Conservation (phyloP, 2,888 invertebrate species). For the Acronicta aceris region DNA sequence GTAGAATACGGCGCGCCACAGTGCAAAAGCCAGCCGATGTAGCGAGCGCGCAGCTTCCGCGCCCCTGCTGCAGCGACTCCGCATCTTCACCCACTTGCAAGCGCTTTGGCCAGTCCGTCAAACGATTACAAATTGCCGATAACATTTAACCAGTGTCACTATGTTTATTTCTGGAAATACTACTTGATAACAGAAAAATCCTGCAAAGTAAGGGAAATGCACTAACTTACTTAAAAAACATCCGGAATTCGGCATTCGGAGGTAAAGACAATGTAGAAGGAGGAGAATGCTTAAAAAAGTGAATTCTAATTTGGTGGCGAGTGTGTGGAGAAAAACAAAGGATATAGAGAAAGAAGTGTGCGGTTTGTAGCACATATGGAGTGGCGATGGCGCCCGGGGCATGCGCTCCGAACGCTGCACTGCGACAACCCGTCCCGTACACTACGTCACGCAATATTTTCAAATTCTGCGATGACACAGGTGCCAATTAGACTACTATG, state of each 20-base stretch:
- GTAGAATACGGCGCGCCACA: conserved; percentile 93
- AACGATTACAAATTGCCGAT: conserved; percentile 22
- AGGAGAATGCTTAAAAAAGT: conserved; percentile 28
- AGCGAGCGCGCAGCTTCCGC: conserved; percentile 90
- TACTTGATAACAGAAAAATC: neutral
- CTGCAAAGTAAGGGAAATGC: no score
- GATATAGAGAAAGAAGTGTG: conserved; percentile 47
- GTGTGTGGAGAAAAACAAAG: conserved; percentile 52
- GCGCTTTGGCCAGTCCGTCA: conserved; percentile 48
- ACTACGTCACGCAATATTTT: conserved; percentile 30
- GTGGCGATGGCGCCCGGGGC: conserved; percentile 61
- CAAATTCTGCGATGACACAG: conserved; percentile 12
- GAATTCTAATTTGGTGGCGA: conserved; percentile 32
- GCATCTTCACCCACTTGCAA: conserved; percentile 65
- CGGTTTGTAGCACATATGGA: conserved; percentile 56
- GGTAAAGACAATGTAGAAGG: no score
- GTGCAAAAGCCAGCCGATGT: conserved; percentile 92
- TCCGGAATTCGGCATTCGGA: no score
- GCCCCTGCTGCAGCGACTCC: conserved; percentile 69
- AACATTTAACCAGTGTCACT: conserved; percentile 30
- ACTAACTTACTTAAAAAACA: no score
- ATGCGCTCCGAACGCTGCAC: conserved; percentile 79
- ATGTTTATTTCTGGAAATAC: neutral
- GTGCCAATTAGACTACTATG: conserved; percentile 1
- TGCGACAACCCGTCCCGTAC: conserved; percentile 74